Evolutionary conservation across 35 echinoderm and acorn worm species (phyloP), one percentile per base, ranked within the genome.

Genomic region (Chiridota heheva): DNA sequence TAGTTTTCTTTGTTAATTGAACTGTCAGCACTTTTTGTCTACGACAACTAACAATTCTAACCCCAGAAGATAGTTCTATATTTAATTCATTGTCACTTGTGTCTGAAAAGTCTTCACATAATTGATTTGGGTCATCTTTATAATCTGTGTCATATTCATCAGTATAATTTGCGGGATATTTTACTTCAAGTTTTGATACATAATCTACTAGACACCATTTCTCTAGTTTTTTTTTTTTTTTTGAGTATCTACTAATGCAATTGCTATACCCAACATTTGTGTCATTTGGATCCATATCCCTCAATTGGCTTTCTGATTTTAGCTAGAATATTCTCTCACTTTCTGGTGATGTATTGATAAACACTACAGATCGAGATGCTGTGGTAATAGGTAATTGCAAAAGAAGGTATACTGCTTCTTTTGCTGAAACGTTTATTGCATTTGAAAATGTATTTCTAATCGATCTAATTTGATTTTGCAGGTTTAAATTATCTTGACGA

Each of bases 151-250:
- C 68, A 72, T 34, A 42, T 7, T 12, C 8, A 10, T 72, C 68
- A 40, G 16, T 15, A 72, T 40, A 72, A 41, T 40, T 72, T 72
- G 33, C 38, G 18, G 68, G 68, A 28, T 72, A 72, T 5, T 10
- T 8, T 7, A 72, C 38, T 42, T 7, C 40, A 6, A 72, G 27
- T 72, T 72, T 72, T 25, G 68, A 42, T 17, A 72, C 27, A 72
- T 65, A 72, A 40, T 72, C 68, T 18, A 37, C 68, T 18, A 72
- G 68, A 40, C 68, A 72, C 68, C 68, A 72, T 8, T 43, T 72
- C 41, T 72, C 68, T 13, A 72, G 27, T 43, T 40, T 12, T 28
- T 43, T 72, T 42, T 6, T 25, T 40, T 8, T 43, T 13, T 18
- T 34, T 72, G 68, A 36, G 32, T 72, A 72, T 18, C 68, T 25